These are phyloP conservation scores for Furcifer pardalis DNA, from an alignment of 2,797 vertebrate species.

Conservation along the genomic window DNA sequence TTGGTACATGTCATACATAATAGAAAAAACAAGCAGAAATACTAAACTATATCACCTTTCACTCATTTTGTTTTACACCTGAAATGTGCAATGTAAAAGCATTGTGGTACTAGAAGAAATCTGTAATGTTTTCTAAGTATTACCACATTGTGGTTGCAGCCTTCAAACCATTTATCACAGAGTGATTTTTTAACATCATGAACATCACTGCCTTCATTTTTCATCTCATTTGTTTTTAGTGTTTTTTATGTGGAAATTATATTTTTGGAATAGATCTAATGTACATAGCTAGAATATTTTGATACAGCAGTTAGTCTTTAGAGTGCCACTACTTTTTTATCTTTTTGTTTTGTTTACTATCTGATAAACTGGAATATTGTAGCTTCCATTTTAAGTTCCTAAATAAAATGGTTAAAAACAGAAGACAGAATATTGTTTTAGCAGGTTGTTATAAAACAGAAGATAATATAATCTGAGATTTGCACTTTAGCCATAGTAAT, in stretches of 20 bases:
- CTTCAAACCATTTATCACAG: not conserved
- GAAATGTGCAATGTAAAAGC: constrained; percentile 48
- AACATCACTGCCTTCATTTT: not conserved
- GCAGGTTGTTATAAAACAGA: not conserved
- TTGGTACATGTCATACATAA: constrained; percentile 23
- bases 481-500: constrained; percentile 49
- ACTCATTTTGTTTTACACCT: constrained; percentile 43
- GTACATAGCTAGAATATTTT: not conserved
- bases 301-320: too few species aligned
- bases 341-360: too few species aligned
- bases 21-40: constrained; percentile 36
- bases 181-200: not conserved
- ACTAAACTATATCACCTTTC: constrained; percentile 30
- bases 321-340: too few species aligned
- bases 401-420: constrained; percentile 41
- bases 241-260: not conserved
- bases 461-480: constrained; percentile 15
- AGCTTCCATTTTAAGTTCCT: not conserved
- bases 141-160: constrained; percentile 14
- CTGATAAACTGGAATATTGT: not conserved
- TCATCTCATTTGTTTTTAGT: not conserved
- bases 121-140: constrained; percentile 38
- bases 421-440: constrained; percentile 30
- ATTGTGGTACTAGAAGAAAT: constrained; percentile 46
- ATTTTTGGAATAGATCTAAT: not conserved